A percentile compares a stretch with the other conserved stretches of the same genome.
These are phyloP conservation scores for Margarornis squamiger DNA, from an alignment of 2,797 vertebrate genomes.

Conservation along the genomic window DNA sequence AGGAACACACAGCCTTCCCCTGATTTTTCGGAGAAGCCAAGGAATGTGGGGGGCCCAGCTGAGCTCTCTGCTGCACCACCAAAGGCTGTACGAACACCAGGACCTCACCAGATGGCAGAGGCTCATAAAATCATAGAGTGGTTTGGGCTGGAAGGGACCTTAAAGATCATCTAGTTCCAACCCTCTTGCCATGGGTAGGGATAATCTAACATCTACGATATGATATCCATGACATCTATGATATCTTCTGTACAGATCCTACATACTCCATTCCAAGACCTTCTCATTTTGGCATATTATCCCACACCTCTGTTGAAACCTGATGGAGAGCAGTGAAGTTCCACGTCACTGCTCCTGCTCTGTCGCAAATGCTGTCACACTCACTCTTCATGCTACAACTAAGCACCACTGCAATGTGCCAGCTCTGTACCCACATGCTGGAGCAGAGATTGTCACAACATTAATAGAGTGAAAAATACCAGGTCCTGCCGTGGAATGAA, in stretches of 20 bases:
- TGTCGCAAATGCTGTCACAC: background rate
- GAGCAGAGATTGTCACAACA: background rate
- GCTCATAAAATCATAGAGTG: background rate
- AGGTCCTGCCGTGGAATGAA: background rate
- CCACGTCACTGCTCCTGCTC: fast-evolving
- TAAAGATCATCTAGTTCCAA: background rate
- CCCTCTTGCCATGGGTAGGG: background rate
- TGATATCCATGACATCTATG: background rate
- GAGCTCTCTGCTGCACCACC: background rate
- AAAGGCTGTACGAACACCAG: background rate
- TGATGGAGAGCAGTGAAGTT: background rate
- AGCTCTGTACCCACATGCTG: background rate
- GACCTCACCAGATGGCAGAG: background rate
- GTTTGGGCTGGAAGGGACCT: background rate
- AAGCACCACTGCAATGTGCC: fast-evolving
- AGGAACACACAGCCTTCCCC: fast-evolving
- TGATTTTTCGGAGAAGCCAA: background rate
- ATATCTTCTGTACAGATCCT: background rate
- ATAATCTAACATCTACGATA: background rate
- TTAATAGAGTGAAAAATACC: background rate
- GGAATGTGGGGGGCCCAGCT: background rate
- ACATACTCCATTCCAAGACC: background rate
- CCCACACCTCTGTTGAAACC: background rate
- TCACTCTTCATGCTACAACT: background rate
- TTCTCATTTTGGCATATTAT: background rate